Evolutionary conservation across 1,140 invertebrate genomes (phyloP).

Genomic region (Luehdorfia chinensis): DNA sequence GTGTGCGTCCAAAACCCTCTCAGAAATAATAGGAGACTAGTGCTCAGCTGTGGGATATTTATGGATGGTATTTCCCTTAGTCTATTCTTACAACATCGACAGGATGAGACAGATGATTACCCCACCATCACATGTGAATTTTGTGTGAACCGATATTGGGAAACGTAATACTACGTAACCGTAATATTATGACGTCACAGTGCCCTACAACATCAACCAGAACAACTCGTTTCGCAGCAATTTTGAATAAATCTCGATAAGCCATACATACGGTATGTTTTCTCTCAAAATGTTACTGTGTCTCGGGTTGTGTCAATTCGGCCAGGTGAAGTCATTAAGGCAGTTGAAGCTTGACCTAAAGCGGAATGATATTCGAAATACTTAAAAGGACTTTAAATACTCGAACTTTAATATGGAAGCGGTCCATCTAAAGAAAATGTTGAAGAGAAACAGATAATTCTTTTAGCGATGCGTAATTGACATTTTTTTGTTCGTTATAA

Average conservation of each 20-base stretch:
- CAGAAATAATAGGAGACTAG: no score
- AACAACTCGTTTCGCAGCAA: slow-evolving; percentile 14
- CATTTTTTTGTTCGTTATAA: no score
- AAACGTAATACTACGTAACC: no score
- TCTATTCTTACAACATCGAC: no score
- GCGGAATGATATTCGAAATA: background rate
- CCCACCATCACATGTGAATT: no score
- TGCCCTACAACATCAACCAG: background rate
- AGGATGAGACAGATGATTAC: no score
- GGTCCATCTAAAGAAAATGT: background rate
- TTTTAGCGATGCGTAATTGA: no score
- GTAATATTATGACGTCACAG: no score
- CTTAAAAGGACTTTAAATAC: slow-evolving; percentile 4
- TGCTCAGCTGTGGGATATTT: no score
- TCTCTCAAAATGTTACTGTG: slow-evolving; percentile 14
- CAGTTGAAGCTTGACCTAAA: slow-evolving; percentile 13
- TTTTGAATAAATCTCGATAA: slow-evolving; percentile 12
- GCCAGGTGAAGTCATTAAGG: background rate
- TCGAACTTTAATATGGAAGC: slow-evolving; percentile 3
- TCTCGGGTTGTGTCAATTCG: background rate
- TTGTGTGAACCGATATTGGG: no score
- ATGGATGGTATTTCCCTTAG: no score
- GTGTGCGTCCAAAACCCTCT: no score
- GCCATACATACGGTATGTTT: slow-evolving; percentile 13
- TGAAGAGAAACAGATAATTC: background rate